A percentile compares a stretch with the other conserved stretches of the same genome.
phyloP scores from a whole-genome alignment of 2,888 invertebrate genomes.

The Dasypogon diadema region DNA sequence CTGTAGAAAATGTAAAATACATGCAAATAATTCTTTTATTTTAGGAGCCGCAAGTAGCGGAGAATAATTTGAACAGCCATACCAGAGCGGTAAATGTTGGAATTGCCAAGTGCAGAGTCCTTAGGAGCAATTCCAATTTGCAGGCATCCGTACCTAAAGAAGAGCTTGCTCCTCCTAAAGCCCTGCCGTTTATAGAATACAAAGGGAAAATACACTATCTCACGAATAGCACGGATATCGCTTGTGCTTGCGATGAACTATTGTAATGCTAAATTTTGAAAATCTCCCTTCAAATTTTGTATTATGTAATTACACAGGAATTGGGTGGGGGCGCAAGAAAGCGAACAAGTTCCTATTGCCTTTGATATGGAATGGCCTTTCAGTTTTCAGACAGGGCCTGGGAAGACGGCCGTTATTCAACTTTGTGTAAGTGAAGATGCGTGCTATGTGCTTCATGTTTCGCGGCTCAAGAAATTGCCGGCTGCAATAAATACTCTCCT shows the following conservation, averaged over 20 bases:
- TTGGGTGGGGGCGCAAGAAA: slow-evolving; percentile 64
- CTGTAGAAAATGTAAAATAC: no score
- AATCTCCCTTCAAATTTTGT: background rate
- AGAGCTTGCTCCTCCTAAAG: background rate
- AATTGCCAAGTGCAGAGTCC: slow-evolving; percentile 3
- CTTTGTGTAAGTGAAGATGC: slow-evolving; percentile 71
- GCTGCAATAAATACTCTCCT: slow-evolving; percentile 71
- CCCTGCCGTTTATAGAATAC: slow-evolving; percentile 62
- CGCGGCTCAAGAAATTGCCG: slow-evolving; percentile 72
- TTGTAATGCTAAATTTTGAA: slow-evolving; percentile 63
- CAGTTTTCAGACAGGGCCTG: slow-evolving; percentile 72
- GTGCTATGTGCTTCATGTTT: slow-evolving; percentile 74
- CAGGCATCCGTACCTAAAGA: background rate
- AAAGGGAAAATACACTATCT: slow-evolving; percentile 64
- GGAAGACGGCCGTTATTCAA: slow-evolving; percentile 74
- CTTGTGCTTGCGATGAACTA: slow-evolving; percentile 68
- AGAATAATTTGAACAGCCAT: no score
- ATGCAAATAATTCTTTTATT: no score
- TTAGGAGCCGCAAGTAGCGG: no score
- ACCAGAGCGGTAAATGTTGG: background rate
- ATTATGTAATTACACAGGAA: slow-evolving; percentile 58
- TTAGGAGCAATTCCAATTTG: background rate
- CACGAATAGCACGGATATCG: slow-evolving; percentile 69
- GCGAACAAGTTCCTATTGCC: slow-evolving; percentile 70
- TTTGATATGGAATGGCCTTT: slow-evolving; percentile 80